A percentile compares a stretch with the other conserved stretches of the same genome.
Evolutionary conservation across 1,140 invertebrate species (phyloP).

Genomic region (Eurosta solidaginis): DNA sequence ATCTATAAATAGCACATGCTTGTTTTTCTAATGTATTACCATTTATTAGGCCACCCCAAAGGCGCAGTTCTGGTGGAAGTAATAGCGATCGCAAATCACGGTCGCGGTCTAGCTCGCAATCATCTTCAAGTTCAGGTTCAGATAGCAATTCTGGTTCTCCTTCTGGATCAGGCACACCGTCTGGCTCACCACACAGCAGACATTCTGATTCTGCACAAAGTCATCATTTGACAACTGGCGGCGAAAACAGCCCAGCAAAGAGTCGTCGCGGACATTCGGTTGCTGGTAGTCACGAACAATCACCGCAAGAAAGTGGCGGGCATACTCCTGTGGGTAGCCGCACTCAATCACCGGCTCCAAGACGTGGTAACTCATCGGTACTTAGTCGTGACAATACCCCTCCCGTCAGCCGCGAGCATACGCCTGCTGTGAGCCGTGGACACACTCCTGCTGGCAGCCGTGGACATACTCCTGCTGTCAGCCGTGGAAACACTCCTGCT

Average conservation of each 20-base stretch:
- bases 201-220: slow-evolving; percentile 41
- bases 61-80: slow-evolving; percentile 32
- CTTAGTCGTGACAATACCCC: not conserved
- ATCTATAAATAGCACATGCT: not conserved
- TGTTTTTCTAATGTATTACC: not conserved
- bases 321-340: slow-evolving; percentile 32
- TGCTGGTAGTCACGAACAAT: slow-evolving; percentile 35
- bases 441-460: not conserved
- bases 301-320: too few species aligned
- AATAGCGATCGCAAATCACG: slow-evolving; percentile 40
- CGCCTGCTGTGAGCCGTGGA: not conserved
- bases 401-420: not conserved
- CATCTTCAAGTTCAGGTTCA: slow-evolving; percentile 10
- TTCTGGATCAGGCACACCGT: slow-evolving; percentile 33
- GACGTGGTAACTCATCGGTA: not conserved
- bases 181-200: slow-evolving; percentile 32
- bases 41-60: not conserved
- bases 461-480: too few species aligned
- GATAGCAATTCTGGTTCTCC: slow-evolving; percentile 6
- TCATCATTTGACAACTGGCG: slow-evolving; percentile 4
- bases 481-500: too few species aligned
- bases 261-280: slow-evolving; percentile 34
- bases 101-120: slow-evolving; percentile 38
- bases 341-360: slow-evolving; percentile 27
- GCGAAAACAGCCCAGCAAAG: slow-evolving; percentile 17